These are phyloP conservation scores for Larimichthys crocea DNA, from an alignment of 2,113 vertebrate genomes.

Conservation along the genomic window DNA sequence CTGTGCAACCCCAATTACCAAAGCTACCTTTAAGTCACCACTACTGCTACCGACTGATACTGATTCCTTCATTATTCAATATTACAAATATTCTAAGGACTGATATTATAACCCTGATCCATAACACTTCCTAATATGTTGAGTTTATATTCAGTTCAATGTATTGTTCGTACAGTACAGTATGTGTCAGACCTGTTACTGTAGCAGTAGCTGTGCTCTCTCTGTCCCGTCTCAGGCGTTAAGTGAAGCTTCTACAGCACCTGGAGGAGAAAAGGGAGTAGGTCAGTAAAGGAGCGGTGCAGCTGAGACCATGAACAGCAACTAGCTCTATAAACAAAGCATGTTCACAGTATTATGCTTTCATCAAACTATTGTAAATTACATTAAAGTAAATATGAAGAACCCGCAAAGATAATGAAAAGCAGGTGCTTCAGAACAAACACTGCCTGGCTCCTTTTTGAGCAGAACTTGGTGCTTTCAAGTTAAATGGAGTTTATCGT, in stretches of 20 bases:
- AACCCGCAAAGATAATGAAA: conserved; percentile 46
- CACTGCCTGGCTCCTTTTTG: conserved; percentile 18
- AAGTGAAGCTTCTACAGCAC: conserved; percentile 77
- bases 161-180: background rate
- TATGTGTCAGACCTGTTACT: background rate
- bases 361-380: conserved; percentile 34
- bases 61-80: background rate
- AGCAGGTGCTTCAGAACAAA: conserved; percentile 33
- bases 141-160: background rate
- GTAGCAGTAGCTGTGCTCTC: background rate
- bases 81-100: background rate
- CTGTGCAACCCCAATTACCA: background rate
- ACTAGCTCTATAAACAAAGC: conserved; percentile 31
- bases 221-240: conserved; percentile 62
- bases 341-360: conserved; percentile 37
- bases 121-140: conserved; percentile 74
- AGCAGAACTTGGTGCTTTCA: conserved; percentile 15
- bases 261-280: conserved; percentile 53
- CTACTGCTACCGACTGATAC: background rate
- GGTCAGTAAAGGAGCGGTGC: conserved; percentile 31
- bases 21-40: background rate
- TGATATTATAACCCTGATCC: background rate
- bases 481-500: conserved; percentile 21
- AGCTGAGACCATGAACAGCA: conserved; percentile 18
- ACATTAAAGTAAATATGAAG: conserved; percentile 41